phyloP scores from a whole-genome alignment of 2,113 vertebrate genomes.

The Prochilodus magdalenae region DNA sequence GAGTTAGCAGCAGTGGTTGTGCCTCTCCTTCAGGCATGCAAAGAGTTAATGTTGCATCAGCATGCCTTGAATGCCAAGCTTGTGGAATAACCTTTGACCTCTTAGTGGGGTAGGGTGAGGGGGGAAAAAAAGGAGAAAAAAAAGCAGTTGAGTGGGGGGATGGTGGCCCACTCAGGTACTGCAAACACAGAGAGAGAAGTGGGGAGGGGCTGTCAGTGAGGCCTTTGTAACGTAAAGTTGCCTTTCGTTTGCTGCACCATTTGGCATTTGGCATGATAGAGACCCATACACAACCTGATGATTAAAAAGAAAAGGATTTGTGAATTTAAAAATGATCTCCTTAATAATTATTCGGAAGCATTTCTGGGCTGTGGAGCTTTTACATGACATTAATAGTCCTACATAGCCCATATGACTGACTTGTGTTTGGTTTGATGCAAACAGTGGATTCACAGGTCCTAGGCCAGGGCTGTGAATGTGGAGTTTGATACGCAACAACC shows the following conservation, averaged over 20 bases:
- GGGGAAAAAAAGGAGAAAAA: background rate
- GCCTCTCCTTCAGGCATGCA: conserved; percentile 27
- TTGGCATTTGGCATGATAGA: background rate
- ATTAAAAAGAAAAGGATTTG: too few species aligned
- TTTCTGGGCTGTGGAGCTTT: background rate
- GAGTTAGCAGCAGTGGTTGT: background rate
- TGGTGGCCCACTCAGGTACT: conserved; percentile 52
- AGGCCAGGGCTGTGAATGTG: background rate
- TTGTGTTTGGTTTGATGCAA: background rate
- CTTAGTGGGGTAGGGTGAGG: conserved; percentile 43
- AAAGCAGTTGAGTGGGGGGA: conserved; percentile 26
- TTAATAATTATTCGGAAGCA: too few species aligned
- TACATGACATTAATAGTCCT: background rate
- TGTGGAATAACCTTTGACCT: conserved; percentile 61
- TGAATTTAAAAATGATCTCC: too few species aligned
- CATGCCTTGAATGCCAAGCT: conserved; percentile 53
- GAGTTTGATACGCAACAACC: background rate
- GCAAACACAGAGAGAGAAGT: conserved; percentile 31
- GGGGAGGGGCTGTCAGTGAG: conserved; percentile 36
- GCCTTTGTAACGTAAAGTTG: conserved; percentile 30
- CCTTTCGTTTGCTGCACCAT: conserved; percentile 29
- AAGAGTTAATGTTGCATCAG: conserved; percentile 58
- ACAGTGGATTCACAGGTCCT: background rate
- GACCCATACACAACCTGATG: background rate
- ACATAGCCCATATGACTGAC: background rate